Conservation (phyloP, 2,888 invertebrate species). For the Byasa hedistus region DNA sequence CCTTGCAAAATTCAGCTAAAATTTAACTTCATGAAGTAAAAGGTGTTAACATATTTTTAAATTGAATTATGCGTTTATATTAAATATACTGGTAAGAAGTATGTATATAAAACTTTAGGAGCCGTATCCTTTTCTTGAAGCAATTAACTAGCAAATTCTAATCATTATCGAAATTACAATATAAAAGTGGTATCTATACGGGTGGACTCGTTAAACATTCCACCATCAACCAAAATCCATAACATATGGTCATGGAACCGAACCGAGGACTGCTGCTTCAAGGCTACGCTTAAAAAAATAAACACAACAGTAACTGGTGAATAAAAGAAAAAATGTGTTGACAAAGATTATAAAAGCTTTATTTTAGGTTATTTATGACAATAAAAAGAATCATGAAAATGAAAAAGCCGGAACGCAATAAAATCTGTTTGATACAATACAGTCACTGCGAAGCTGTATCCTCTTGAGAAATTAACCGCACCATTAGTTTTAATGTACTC, state of each 20-base stretch:
- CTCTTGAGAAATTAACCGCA: conserved; percentile 79
- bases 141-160: too few species aligned
- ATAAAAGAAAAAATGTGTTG: too few species aligned
- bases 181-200: too few species aligned
- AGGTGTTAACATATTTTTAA: background rate
- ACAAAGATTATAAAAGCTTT: too few species aligned
- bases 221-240: too few species aligned
- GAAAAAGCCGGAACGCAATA: conserved; percentile 20
- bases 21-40: background rate
- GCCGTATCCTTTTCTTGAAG: too few species aligned
- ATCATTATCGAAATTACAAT: too few species aligned
- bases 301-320: too few species aligned
- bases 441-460: conserved; percentile 42
- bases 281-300: too few species aligned
- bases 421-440: conserved; percentile 28
- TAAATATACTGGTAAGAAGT: background rate
- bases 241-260: too few species aligned
- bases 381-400: conserved; percentile 11
- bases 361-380: background rate
- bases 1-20: background rate
- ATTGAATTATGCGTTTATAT: background rate
- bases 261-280: too few species aligned
- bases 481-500: conserved; percentile 79
- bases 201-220: too few species aligned
- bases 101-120: background rate